These are phyloP conservation scores for Echinometra lucunter DNA, from an alignment of 53 echinoderm and acorn worm species.

Conservation along the genomic window DNA sequence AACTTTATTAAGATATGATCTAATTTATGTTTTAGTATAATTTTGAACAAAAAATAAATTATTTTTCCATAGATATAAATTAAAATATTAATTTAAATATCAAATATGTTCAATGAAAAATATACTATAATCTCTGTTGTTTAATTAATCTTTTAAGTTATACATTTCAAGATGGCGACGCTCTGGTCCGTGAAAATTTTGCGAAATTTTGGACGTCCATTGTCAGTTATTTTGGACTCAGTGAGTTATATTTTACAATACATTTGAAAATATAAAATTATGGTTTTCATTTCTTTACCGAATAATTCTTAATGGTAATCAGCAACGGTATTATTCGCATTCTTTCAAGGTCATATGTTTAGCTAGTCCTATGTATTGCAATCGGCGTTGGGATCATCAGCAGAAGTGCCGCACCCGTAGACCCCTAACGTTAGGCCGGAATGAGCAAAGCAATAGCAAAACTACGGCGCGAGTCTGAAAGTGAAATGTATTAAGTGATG, in stretches of 20 bases:
- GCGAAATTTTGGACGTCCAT: neutral
- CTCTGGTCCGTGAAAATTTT: neutral
- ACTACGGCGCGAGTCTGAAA: no score
- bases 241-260: neutral
- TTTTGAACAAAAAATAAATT: neutral
- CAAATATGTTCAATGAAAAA: neutral
- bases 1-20: neutral
- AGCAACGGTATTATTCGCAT: neutral
- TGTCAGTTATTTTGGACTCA: neutral
- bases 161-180: conserved; percentile 22
- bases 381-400: neutral
- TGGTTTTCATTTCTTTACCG: neutral
- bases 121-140: neutral
- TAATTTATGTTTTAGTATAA: neutral
- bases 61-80: neutral
- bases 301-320: neutral
- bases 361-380: neutral
- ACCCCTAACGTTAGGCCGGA: no score
- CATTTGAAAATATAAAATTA: neutral
- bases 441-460: no score
- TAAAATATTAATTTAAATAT: neutral
- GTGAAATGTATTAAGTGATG: no score
- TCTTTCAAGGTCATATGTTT: neutral
- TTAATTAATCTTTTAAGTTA: neutral
- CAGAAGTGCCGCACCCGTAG: no score